Evolutionary conservation across 1,140 invertebrate species (phyloP).

Genomic region (Luehdorfia chinensis): DNA sequence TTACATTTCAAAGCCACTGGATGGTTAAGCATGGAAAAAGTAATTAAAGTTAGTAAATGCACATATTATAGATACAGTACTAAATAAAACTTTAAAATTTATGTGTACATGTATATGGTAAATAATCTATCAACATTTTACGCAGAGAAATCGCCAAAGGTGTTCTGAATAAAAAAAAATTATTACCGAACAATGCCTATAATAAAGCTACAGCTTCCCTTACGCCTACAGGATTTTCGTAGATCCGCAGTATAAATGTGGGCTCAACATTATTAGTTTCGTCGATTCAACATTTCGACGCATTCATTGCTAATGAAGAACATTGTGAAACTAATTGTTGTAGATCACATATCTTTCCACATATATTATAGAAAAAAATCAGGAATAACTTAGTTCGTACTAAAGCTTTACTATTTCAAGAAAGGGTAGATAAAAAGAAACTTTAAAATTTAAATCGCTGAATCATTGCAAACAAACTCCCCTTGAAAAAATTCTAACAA

Average conservation of each 20-base stretch:
- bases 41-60: constrained; percentile 12
- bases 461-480: no score
- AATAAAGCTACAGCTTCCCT: constrained; percentile 4
- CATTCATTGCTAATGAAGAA: background rate
- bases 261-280: constrained; percentile 54
- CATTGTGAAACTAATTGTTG: no score
- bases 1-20: constrained; percentile 68
- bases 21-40: constrained; percentile 50
- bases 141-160: constrained; percentile 1
- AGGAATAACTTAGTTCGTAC: no score
- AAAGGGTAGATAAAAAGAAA: no score
- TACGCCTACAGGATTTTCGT: constrained; percentile 41
- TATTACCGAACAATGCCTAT: no score
- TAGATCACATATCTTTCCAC: no score
- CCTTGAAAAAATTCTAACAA: no score
- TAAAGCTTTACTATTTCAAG: no score
- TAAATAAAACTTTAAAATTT: background rate
- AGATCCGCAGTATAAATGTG: constrained; percentile 59
- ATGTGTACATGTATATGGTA: background rate
- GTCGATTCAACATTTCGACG: constrained; percentile 19
- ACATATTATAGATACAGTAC: background rate
- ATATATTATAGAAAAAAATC: no score
- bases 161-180: no score
- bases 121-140: background rate
- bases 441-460: no score